Conservation (phyloP, 2,113 vertebrate genomes). For the Pampusana beccarii region DNA sequence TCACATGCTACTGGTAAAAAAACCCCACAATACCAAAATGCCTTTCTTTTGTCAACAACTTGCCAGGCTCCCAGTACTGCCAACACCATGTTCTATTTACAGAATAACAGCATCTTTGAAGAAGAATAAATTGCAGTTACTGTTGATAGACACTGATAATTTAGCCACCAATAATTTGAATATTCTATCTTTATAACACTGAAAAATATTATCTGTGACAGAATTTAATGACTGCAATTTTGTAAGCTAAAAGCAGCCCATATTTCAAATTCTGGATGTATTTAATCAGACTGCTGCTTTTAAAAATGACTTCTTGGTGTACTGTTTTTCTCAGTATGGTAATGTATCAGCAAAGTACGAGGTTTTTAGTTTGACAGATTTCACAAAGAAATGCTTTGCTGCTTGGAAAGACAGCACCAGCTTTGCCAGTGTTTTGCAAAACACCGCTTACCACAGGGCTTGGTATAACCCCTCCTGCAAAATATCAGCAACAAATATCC, state of each 20-base stretch:
- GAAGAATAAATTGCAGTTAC: not conserved
- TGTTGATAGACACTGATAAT: not conserved
- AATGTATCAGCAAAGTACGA: not conserved
- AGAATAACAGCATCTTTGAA: not conserved
- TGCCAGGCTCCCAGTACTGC: not conserved
- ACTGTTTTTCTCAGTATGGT: constrained; percentile 14
- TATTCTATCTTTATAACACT: not conserved
- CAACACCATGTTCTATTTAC: not conserved
- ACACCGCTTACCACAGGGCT: constrained; percentile 15
- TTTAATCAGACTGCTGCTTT: constrained; percentile 11
- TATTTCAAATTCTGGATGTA: not conserved
- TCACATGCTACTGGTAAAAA: not conserved
- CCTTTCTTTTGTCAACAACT: not conserved
- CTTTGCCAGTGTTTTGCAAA: constrained; percentile 34
- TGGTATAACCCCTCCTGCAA: constrained; percentile 4
- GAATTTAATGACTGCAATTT: not conserved
- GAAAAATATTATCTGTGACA: not conserved
- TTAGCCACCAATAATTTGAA: not conserved
- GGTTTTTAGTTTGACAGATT: constrained; percentile 39
- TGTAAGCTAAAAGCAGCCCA: not conserved
- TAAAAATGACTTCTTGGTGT: not conserved
- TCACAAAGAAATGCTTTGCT: constrained; percentile 28
- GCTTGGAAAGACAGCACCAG: not conserved
- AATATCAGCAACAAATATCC: not conserved
- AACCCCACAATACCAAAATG: not conserved